Percentiles rank a stretch among this genome's conserved stretches.
phyloP scores from a whole-genome alignment of 2,113 vertebrate species.

The Protobothrops mucrosquamatus region DNA sequence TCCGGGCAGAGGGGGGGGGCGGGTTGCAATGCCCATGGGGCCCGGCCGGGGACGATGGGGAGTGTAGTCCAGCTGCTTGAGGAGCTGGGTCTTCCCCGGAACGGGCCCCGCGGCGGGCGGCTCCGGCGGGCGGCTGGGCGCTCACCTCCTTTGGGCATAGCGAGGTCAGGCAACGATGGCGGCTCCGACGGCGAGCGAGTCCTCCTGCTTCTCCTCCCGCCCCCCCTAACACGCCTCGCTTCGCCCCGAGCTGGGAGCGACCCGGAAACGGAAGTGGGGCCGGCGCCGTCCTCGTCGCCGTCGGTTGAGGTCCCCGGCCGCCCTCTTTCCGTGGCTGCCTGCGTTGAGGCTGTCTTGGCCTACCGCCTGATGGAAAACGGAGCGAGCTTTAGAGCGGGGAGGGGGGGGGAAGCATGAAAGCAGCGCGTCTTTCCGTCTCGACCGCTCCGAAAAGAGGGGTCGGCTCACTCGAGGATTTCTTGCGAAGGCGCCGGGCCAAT shows the following conservation, averaged over 20 bases:
- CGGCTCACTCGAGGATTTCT: background rate
- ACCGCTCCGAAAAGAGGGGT: background rate
- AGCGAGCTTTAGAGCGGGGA: background rate
- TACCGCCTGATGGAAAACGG: background rate
- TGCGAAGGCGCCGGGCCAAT: background rate
- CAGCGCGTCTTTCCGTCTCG: no score
- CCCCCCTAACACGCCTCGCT: background rate
- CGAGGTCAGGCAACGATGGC: slow-evolving; percentile 42
- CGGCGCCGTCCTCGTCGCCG: no score
- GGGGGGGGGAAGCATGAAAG: background rate
- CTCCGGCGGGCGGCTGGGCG: background rate
- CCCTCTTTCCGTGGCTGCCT: fast-evolving
- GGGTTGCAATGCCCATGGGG: background rate
- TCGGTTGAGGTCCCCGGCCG: fast-evolving
- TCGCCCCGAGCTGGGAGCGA: background rate
- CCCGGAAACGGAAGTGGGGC: slow-evolving; percentile 65
- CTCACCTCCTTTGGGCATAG: slow-evolving; percentile 67
- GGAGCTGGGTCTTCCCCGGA: fast-evolving
- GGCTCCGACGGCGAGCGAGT: slow-evolving; percentile 36
- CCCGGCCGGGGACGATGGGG: background rate
- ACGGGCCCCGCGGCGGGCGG: fast-evolving
- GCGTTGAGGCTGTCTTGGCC: background rate
- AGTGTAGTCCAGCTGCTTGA: background rate
- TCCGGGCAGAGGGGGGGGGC: fast-evolving
- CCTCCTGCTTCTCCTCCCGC: background rate